Evolutionary conservation across 2,113 vertebrate species (phyloP).

Genomic region (Glaucomys volans): DNA sequence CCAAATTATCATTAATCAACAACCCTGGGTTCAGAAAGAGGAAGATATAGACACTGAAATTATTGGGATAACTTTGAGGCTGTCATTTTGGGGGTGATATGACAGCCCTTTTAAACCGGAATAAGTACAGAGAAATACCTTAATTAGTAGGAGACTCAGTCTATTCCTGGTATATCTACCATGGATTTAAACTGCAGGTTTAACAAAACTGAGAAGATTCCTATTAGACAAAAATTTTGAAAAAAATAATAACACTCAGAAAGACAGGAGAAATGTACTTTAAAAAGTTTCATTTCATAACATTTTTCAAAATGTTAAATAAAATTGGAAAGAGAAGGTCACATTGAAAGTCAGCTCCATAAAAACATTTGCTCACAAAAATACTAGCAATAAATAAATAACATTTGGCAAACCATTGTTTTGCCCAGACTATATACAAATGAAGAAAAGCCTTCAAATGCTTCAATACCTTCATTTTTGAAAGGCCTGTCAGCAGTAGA

Average conservation of each 20-base stretch:
- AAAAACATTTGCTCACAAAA: slow-evolving; percentile 29
- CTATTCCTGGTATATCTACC: not conserved
- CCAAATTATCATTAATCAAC: not conserved
- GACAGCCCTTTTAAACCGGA: not conserved
- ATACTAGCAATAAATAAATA: slow-evolving; percentile 46
- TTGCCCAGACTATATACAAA: slow-evolving; percentile 10
- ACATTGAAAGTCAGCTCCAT: not conserved
- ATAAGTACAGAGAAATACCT: not conserved
- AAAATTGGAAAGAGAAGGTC: slow-evolving; percentile 31
- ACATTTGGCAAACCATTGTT: not conserved
- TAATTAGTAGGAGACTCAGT: not conserved
- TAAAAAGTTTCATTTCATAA: slow-evolving; percentile 24
- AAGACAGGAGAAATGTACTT: not conserved
- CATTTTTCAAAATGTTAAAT: slow-evolving; percentile 1
- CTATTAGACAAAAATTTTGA: not conserved
- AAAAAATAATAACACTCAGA: not conserved
- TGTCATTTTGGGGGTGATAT: not conserved
- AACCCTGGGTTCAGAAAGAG: not conserved
- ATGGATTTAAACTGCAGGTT: not conserved
- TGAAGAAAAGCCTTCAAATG: slow-evolving; percentile 24
- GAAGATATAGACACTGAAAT: not conserved
- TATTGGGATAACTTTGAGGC: not conserved
- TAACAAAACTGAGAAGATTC: not conserved
- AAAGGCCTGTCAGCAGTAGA: slow-evolving; percentile 41
- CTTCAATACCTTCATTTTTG: not conserved